Base-by-base conservation (phyloP, 2,888 invertebrate genomes). In the Chloroclystis v-ata region DNA sequence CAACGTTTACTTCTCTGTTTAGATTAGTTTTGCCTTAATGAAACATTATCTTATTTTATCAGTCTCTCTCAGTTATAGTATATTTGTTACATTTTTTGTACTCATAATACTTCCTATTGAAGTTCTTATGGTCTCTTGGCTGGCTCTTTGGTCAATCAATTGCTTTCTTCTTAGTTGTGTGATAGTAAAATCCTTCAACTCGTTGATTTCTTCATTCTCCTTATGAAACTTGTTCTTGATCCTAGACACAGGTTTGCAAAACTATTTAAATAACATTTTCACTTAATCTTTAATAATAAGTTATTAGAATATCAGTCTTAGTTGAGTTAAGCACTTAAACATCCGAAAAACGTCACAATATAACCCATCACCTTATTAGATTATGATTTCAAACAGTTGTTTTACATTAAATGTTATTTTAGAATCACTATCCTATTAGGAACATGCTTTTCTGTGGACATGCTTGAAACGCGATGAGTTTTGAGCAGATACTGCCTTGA, bases 111-210 rank as follows among this genome's bases (percentile, higher is more conserved):
- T 49, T 13, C 57, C 63, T 1, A 72, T 47, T 0, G 65, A 60
- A 8, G 73, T 72, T 56, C 67, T 65, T 37, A 76, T 60, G 1
- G 80, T 79, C 7, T 80, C 75, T 30, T 71, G 53, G 49, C 80
- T 80, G 26, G 61, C 63, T 59, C 75, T 70, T 45, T 67, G 65
- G 28, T 59, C 61, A 30, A 51, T 58, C 16, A 44, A 59, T 47
- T 66, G 59, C 61, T 64, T 69, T 25, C 59, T 60, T 41, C 25
- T 64, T 16, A 61, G 43, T 12, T 58, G 55, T 37, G 53, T 54
- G 40, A 56, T 55, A 35, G 35, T 63, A 10, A 69, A 28, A 28
- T 56, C 60, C 37, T 42, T 64, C 42, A 67, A 38, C 39, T 69
- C 65, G 38, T 56, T 63, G 30, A 43, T 51, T 37, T 67, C 46